Conservation (phyloP, 2,113 vertebrate species). For the Mastomys coucha region DNA sequence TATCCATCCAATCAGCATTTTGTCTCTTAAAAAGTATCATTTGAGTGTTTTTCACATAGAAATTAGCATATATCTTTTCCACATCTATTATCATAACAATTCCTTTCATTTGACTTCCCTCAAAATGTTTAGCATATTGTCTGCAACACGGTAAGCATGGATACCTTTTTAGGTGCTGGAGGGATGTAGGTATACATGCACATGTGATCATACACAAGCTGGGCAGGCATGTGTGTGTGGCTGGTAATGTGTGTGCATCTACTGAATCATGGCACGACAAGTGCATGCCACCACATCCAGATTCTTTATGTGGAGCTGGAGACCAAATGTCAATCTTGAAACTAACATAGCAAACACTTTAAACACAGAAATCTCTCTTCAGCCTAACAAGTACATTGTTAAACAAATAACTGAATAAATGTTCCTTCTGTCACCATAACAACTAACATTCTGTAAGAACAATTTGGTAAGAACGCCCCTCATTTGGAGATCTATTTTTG, state of each 20-base stretch:
- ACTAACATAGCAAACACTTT: neutral
- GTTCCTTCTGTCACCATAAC: neutral
- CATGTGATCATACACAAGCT: neutral
- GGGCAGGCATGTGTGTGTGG: neutral
- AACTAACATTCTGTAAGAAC: neutral
- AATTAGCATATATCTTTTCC: neutral
- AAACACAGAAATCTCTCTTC: neutral
- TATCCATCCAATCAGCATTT: neutral
- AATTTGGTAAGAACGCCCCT: neutral
- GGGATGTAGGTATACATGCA: neutral
- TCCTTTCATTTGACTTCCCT: neutral
- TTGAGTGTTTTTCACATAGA: constrained; percentile 1
- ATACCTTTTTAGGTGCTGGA: too few relatives aligned
- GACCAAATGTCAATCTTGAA: neutral
- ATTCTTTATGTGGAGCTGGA: neutral
- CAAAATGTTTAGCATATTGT: neutral
- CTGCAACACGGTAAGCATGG: neutral
- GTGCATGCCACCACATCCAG: neutral
- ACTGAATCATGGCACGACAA: neutral
- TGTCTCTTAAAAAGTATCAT: neutral
- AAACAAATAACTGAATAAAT: constrained; percentile 24
- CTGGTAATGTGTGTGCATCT: neutral
- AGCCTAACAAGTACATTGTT: neutral
- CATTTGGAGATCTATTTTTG: neutral
- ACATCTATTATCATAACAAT: neutral